phyloP scores from a whole-genome alignment of 2,888 invertebrate genomes.

The Coenonympha glycerion region DNA sequence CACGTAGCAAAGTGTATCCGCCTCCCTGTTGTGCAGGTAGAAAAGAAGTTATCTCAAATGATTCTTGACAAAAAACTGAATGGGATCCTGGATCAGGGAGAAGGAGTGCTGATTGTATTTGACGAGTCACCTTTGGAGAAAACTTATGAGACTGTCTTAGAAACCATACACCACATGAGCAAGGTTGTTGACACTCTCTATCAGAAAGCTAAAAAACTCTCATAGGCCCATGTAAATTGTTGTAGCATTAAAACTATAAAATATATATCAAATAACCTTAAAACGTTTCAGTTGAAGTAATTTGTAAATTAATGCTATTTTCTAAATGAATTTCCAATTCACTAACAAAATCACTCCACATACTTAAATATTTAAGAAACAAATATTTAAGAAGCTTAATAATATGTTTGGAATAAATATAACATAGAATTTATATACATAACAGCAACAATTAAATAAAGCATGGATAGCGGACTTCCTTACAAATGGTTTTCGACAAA shows the following conservation, averaged over 20 bases:
- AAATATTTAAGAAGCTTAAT: too few relatives aligned
- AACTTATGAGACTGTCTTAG: slow-evolving; percentile 97
- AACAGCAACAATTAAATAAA: too few relatives aligned
- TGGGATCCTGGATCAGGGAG: slow-evolving; percentile 98
- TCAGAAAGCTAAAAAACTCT: slow-evolving; percentile 98
- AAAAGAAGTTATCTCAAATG: slow-evolving; percentile 99
- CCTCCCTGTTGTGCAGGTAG: slow-evolving; percentile 91
- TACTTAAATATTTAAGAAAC: slow-evolving; percentile 37
- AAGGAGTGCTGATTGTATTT: slow-evolving; percentile 97
- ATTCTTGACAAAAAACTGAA: slow-evolving; percentile 98
- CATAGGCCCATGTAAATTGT: slow-evolving; percentile 77
- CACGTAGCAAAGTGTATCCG: slow-evolving; percentile 95
- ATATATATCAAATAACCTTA: slow-evolving; percentile 66
- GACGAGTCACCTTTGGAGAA: slow-evolving; percentile 96
- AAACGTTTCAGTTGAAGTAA: slow-evolving; percentile 62
- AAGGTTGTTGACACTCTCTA: slow-evolving; percentile 99
- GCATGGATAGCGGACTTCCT: too few relatives aligned
- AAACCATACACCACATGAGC: slow-evolving; percentile 99
- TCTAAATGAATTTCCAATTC: slow-evolving; percentile 48
- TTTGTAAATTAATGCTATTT: slow-evolving; percentile 61
- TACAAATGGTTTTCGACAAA: too few relatives aligned
- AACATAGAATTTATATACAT: slow-evolving; percentile 23
- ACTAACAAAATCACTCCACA: slow-evolving; percentile 31
- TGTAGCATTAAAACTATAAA: slow-evolving; percentile 65
- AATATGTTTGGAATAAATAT: slow-evolving; percentile 8